These are phyloP conservation scores for Tetanocera ferruginea DNA, from an alignment of 2,888 invertebrate genomes.

Conservation along the genomic window DNA sequence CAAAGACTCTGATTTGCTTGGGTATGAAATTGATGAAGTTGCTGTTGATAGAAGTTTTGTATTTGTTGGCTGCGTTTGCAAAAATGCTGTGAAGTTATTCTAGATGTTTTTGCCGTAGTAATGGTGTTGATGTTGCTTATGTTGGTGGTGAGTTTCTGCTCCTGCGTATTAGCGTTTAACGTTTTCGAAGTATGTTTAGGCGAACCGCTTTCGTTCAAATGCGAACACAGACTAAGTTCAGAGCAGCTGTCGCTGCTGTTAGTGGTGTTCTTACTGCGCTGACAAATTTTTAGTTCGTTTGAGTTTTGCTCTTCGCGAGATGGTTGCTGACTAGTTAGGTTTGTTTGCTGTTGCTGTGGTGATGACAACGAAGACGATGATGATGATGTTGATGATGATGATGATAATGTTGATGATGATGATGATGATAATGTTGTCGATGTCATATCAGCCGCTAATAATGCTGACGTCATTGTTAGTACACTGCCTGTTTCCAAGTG, in stretches of 20 bases:
- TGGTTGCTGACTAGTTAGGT: constrained; percentile 48
- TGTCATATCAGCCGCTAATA: constrained; percentile 6
- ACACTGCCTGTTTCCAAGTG: not conserved
- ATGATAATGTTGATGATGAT: constrained; percentile 41
- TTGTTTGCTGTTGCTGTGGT: constrained; percentile 45
- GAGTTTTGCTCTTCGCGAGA: constrained; percentile 9
- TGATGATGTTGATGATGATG: constrained; percentile 43
- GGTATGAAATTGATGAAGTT: constrained; percentile 57
- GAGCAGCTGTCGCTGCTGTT: constrained; percentile 39
- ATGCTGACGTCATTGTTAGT: not conserved
- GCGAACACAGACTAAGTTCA: constrained; percentile 56
- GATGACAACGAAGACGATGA: constrained; percentile 50
- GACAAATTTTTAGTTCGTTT: constrained; percentile 38
- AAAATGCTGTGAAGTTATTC: constrained; percentile 45
- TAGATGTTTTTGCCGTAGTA: constrained; percentile 33
- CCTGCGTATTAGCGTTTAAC: constrained; percentile 46
- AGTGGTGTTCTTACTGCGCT: constrained; percentile 42
- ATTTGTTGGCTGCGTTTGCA: constrained; percentile 54
- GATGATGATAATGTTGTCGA: constrained; percentile 40
- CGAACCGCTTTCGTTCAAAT: constrained; percentile 58
- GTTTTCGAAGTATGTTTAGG: constrained; percentile 35
- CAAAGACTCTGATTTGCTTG: constrained; percentile 53
- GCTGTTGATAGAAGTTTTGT: constrained; percentile 54
- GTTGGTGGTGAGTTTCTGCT: constrained; percentile 40
- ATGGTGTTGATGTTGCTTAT: constrained; percentile 27